A percentile compares a stretch with the other conserved stretches of the same genome.
phyloP scores from a whole-genome alignment of 2,888 invertebrate species.

The Tridacna crocea region DNA sequence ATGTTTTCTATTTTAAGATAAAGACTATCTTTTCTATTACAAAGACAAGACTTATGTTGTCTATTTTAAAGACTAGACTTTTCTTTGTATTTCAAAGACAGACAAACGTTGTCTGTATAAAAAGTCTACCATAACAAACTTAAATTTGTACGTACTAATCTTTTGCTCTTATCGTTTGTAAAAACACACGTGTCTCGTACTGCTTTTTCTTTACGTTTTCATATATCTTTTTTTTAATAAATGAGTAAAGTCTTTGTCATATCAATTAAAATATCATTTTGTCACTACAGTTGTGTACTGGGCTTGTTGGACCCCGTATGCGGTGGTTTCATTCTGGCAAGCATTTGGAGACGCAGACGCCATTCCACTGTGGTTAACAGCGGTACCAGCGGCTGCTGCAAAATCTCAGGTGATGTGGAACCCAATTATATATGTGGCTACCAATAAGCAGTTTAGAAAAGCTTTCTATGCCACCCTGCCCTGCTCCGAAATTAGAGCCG shows the following conservation, averaged over 20 bases:
- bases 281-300: slow-evolving; percentile 66
- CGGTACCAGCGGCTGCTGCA: slow-evolving; percentile 72
- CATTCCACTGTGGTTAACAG: slow-evolving; percentile 63
- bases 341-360: slow-evolving; percentile 64
- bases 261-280: background rate
- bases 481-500: slow-evolving; percentile 55
- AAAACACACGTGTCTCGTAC: too few relatives aligned
- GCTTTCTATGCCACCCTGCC: slow-evolving; percentile 67
- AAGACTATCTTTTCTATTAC: too few relatives aligned
- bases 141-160: too few relatives aligned
- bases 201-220: background rate
- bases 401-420: slow-evolving; percentile 75
- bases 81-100: too few relatives aligned
- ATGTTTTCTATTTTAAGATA: too few relatives aligned
- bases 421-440: slow-evolving; percentile 77
- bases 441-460: slow-evolving; percentile 73
- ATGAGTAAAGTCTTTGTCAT: too few relatives aligned
- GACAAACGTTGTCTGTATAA: too few relatives aligned
- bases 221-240: too few relatives aligned
- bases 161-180: too few relatives aligned
- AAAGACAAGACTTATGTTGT: too few relatives aligned
- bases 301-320: slow-evolving; percentile 76
- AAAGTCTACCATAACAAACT: too few relatives aligned
- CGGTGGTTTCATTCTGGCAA: slow-evolving; percentile 74
- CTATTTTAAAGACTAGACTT: too few relatives aligned